These are phyloP conservation scores for Myioborus miniatus DNA, from an alignment of 2,797 vertebrate genomes.

Conservation along the genomic window DNA sequence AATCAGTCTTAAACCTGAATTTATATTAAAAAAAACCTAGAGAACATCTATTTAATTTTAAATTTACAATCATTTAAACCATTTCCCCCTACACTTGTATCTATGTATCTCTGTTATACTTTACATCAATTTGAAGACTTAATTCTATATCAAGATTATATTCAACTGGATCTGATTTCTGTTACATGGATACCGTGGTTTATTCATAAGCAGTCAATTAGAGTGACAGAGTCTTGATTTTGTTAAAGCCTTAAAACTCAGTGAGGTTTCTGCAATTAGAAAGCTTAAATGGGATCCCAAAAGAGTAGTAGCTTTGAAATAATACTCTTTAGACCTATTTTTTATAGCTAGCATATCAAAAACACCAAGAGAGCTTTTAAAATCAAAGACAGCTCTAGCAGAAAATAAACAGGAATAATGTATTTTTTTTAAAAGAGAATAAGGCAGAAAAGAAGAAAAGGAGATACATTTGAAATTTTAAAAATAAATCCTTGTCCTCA, in stretches of 20 bases:
- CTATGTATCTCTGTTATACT: not conserved
- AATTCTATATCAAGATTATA: not conserved
- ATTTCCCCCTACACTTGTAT: fast-evolving
- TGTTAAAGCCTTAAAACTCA: not conserved
- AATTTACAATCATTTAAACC: not conserved
- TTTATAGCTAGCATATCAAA: not conserved
- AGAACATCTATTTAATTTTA: not conserved
- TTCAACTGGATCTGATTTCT: not conserved
- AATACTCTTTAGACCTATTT: not conserved
- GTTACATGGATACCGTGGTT: not conserved
- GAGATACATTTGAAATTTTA: not conserved
- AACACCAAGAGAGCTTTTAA: not conserved
- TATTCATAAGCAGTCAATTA: not conserved
- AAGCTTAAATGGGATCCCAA: not conserved
- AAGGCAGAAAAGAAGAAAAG: not conserved
- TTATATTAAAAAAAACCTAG: not conserved
- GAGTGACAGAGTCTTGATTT: not conserved
- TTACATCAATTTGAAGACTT: not conserved
- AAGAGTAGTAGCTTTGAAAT: not conserved
- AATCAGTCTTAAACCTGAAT: not conserved
- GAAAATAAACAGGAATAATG: not conserved
- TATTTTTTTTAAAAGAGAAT: not conserved
- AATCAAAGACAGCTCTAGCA: not conserved
- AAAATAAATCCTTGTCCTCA: not conserved
- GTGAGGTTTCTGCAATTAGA: not conserved